Evolutionary conservation across 1,140 invertebrate species (phyloP), one percentile per base, ranked within the genome.

Genomic region (Aphelenchoides fujianensis): DNA sequence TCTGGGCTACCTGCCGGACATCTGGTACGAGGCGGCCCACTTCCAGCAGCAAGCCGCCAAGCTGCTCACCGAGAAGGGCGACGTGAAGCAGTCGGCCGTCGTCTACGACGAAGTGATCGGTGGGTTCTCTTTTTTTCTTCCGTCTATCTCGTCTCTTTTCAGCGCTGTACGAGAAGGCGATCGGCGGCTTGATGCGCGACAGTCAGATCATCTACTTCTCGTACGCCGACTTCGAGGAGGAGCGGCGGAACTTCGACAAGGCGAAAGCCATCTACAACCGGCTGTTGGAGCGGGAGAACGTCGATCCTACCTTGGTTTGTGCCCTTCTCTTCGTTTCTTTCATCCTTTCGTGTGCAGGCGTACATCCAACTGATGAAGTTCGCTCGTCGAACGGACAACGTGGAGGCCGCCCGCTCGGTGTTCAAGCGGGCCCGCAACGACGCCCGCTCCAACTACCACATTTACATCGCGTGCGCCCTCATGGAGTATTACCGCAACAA

Each of bases 401-500:
- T 98, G 41, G 97, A 96, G 85, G 92, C 94, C 0, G 95, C 95
- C 0, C 88, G 96, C 76, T 89, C 89, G 16, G 91, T 99, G 31
- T 99, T 99, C 81, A 97, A 97, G 86, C 88, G 92, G 80, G 95
- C 95, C 0, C 86, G 97, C 54, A 94, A 98, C 85, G 95, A 99
- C 85, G 81, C 88, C 1, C 88, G 91, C 19, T 91, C 90, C 0
- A 90, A 89, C 35, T 93, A 93, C 86, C 94, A 98, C 84, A 91
- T 98, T 48, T 99, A 92, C 84, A 93, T 97, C 1, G 91, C 94
- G 0, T 95, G 95, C 16, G 94, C 95, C 0, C 87, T 97, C 0
- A 98, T 98, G 94, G 97, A 99, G 87, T 98, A 98, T 85, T 98
- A 97, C 83, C 98, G 95, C 84, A 97, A 92, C 64, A 99, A 99